phyloP scores from a whole-genome alignment of 2,888 invertebrate species.

The Idaea aversata region DNA sequence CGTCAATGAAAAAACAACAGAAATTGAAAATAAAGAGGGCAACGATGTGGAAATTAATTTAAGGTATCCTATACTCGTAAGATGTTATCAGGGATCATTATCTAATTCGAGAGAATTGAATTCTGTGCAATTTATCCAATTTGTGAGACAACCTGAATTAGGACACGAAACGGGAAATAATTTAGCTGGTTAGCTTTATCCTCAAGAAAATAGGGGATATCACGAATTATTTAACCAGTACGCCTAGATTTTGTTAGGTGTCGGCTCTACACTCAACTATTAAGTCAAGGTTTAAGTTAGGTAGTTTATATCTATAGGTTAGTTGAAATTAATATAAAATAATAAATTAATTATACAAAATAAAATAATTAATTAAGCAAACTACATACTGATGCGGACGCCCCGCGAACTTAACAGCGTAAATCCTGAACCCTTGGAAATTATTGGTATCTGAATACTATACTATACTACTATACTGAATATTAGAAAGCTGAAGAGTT shows the following conservation, averaged over 20 bases:
- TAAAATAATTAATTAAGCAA: too few species aligned
- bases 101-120: slow-evolving; percentile 37
- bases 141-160: slow-evolving; percentile 40
- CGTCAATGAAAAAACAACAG: slow-evolving; percentile 44
- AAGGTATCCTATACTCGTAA: slow-evolving; percentile 48
- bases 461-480: too few species aligned
- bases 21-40: slow-evolving; percentile 44
- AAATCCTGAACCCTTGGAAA: too few species aligned
- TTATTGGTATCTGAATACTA: too few species aligned
- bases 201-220: slow-evolving; percentile 23
- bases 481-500: too few species aligned
- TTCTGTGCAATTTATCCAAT: slow-evolving; percentile 53
- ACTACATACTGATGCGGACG: too few species aligned
- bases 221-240: not conserved
- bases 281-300: too few species aligned
- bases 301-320: too few species aligned
- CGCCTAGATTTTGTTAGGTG: not conserved
- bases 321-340: too few species aligned
- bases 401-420: too few species aligned
- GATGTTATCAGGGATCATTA: slow-evolving; percentile 27
- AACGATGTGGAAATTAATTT: slow-evolving; percentile 47
- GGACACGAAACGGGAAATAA: slow-evolving; percentile 46
- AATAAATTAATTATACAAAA: too few species aligned
- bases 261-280: too few species aligned
- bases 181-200: slow-evolving; percentile 23